Base-by-base conservation (phyloP, 1,140 invertebrate genomes). In the Caerostris extrusa region DNA sequence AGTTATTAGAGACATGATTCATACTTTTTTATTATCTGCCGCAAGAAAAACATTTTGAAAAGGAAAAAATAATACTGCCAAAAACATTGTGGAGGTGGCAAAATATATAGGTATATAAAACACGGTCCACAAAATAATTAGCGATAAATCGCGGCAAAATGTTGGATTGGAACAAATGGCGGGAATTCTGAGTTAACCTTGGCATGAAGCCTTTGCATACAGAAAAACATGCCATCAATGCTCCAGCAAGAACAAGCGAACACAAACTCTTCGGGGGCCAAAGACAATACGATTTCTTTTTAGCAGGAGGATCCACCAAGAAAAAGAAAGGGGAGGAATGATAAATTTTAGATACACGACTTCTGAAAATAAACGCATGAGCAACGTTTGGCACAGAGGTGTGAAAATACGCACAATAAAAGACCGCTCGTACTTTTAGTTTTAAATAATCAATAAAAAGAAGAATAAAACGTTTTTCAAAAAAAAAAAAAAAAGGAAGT, bases 301-400 rank as follows among this genome's bases (percentile, higher is more conserved):
- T 77, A 34, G 50, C 34, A 77, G 34, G 34, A 19, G 50, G 53
- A 77, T 77, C 53, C 34, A 34, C 71, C 71, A 77, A 67, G n/a
- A 67, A 67, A n/a, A 8, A 19, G 17, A 53, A 81, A 81, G 19
- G 34, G 50, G 34, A 34, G 34, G 83, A 67, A 88, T 57, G 86
- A 88, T 88, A 88, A 88, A 88, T 88, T 88, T 88, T 53, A 88
- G 61, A 85, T 58, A 85, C 50, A 50, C 34, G 61, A 67, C 19
- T 64, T 53, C 86, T 67, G 12, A 88, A 88, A 88, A 88, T 88
- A 88, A 88, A 88, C 61, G 50, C 60, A 57, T 88, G 86, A 88
- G 58, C 67, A 88, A 88, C 86, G 56, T 88, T 88, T 88, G 58
- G 86, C 58, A 88, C 19, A 64, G 56, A 14, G n/a, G 86, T 17